A percentile compares a stretch with the other conserved stretches of the same genome.
These are phyloP conservation scores for Typhlichthys eigenmanni DNA, from an alignment of 2,797 vertebrate genomes.

Conservation along the genomic window DNA sequence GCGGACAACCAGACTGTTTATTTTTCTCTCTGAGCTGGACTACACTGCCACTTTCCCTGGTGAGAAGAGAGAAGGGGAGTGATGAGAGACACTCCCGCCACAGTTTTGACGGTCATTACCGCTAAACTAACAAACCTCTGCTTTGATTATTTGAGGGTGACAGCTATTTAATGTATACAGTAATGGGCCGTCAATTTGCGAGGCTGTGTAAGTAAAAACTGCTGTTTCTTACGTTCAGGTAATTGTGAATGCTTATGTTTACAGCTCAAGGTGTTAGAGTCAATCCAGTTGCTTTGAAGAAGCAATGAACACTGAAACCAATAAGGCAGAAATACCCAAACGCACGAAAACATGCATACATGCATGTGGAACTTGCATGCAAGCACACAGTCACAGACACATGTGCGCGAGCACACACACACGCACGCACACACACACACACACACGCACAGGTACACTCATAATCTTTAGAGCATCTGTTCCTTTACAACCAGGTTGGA, in stretches of 20 bases:
- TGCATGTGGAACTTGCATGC: not conserved
- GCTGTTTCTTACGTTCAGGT: conserved; percentile 44
- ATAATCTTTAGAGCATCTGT: conserved; percentile 74
- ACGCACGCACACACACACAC: conserved; percentile 3
- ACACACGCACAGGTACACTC: conserved; percentile 57
- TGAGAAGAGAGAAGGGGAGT: conserved; percentile 62
- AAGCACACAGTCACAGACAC: not conserved
- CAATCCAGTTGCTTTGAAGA: conserved; percentile 63
- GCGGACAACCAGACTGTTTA: conserved; percentile 74
- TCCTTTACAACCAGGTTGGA: conserved; percentile 81
- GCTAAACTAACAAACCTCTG: conserved; percentile 46
- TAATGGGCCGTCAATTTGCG: conserved; percentile 56
- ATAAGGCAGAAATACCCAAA: conserved; percentile 21
- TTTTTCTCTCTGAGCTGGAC: conserved; percentile 68
- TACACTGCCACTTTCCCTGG: conserved; percentile 66
- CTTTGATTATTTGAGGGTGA: conserved; percentile 53
- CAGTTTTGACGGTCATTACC: conserved; percentile 46
- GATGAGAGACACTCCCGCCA: conserved; percentile 50
- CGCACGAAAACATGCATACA: conserved; percentile 44
- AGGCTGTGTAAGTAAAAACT: conserved; percentile 43
- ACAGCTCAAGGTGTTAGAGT: conserved; percentile 62
- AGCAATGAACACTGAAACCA: not conserved
- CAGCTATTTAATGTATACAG: conserved; percentile 33
- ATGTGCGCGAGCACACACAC: not conserved
- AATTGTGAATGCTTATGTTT: conserved; percentile 70